A percentile compares a stretch with the other conserved stretches of the same genome.
Conservation (phyloP, 2,797 vertebrate genomes). For the Microctenopoma steveboyesi region DNA sequence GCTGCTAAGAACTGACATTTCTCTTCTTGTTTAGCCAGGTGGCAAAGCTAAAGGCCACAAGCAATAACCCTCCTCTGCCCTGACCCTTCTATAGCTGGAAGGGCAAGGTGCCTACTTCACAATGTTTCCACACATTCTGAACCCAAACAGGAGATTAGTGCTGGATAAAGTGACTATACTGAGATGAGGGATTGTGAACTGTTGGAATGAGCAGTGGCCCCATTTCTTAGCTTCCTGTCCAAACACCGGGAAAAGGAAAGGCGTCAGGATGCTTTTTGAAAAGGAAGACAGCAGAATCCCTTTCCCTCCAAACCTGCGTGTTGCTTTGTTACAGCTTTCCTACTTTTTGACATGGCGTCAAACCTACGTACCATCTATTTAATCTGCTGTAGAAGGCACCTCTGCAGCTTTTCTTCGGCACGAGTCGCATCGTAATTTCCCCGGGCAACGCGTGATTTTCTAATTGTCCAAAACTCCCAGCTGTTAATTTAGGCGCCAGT, state of each 20-base stretch:
- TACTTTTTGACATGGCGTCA: constrained; percentile 50
- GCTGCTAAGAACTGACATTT: constrained; percentile 5
- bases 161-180: background rate
- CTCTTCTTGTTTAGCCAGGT: constrained; percentile 64
- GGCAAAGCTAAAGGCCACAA: constrained; percentile 70
- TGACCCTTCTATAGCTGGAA: constrained; percentile 53
- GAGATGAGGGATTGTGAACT: constrained; percentile 13
- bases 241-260: constrained; percentile 76
- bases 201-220: constrained; percentile 33
- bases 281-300: constrained; percentile 49
- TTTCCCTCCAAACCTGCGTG: constrained; percentile 28
- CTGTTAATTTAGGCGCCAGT: constrained; percentile 35
- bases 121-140: constrained; percentile 63
- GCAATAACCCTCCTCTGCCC: constrained; percentile 21
- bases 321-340: constrained; percentile 49
- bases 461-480: constrained; percentile 25
- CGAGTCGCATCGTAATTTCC: constrained; percentile 6
- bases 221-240: constrained; percentile 65
- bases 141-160: constrained; percentile 19
- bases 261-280: constrained; percentile 67
- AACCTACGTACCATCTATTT: background rate
- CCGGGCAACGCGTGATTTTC: constrained; percentile 19
- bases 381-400: background rate
- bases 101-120: constrained; percentile 63
- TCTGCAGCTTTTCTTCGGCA: background rate